These are phyloP conservation scores for Cossypha caffra DNA, from an alignment of 2,797 vertebrate species.

Conservation along the genomic window DNA sequence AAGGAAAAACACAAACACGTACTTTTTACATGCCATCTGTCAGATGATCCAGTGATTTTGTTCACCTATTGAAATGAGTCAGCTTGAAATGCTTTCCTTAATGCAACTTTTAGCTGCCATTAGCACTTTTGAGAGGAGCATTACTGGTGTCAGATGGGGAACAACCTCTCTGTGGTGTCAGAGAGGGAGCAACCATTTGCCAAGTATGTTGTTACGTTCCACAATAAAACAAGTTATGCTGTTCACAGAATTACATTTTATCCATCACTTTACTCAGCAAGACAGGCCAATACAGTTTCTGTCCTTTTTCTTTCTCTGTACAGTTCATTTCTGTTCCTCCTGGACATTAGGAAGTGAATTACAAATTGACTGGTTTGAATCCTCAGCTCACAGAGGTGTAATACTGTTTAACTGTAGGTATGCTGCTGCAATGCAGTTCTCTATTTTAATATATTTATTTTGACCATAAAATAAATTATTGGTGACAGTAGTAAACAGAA, in stretches of 20 bases:
- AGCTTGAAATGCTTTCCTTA: background rate
- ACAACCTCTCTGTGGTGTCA: background rate
- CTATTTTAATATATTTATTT: background rate
- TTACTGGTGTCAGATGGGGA: conserved; percentile 8
- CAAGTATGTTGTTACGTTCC: background rate
- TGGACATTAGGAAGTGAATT: background rate
- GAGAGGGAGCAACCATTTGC: background rate
- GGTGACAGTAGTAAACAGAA: background rate
- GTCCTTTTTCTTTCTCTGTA: background rate
- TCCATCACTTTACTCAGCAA: background rate
- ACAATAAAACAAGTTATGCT: background rate
- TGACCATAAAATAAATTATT: background rate
- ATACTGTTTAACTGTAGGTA: background rate
- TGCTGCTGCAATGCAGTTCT: background rate
- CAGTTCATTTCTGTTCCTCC: background rate
- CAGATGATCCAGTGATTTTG: background rate
- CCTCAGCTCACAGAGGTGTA: background rate
- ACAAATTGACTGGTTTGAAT: background rate
- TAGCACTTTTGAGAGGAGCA: background rate
- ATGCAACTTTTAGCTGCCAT: conserved; percentile 34
- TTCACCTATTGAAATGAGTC: background rate
- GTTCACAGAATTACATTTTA: background rate
- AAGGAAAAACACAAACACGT: background rate
- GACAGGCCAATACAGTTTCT: background rate
- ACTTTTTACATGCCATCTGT: background rate